Evolutionary conservation across 1,140 invertebrate species (phyloP), one percentile per base, ranked within the genome.

Genomic region (Pteromalus puparum): DNA sequence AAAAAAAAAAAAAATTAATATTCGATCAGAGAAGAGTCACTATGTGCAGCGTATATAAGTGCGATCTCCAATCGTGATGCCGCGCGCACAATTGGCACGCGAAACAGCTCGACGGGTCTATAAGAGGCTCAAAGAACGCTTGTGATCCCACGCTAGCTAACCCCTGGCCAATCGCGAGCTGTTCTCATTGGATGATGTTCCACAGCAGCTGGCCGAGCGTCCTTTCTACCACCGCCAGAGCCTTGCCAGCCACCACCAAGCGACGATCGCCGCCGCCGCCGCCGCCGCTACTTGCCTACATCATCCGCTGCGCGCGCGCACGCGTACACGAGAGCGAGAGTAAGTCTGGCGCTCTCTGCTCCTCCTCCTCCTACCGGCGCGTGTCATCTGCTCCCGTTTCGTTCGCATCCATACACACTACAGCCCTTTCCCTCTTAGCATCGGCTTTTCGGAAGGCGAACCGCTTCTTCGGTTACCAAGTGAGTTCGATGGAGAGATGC

Each of bases 101-200:
- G 86, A 76, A 84, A 78, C 79, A 46, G 46, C 34, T 21, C 34
- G 72, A 72, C 46, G 30, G 81, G 88, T 87, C 87, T 90, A 88
- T 89, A 90, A 89, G 89, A 85, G 85, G 74, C 82, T 68, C 34
- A 68, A 68, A 83, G 53, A 1, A 21, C 53, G 53, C 15, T 53
- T 53, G 48, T 26, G 61, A 76, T 87, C 86, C 86, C 89, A 88
- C 88, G 83, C 85, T 12, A 81, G 83, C 85, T 12, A 81, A 46
- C 26, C 34, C 34, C 48, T 84, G 79, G 77, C 85, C 88, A 88
- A 89, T 90, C 89, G 84, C 76, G 80, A 77, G 65, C 76, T 53
- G 68, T 75, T 75, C 83, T 68, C 83, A 80, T 81, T 84, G 77
- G 83, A 80, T 84, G 83, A 80, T 83, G 72, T 42, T 79, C 80